phyloP scores from a whole-genome alignment of 2,797 vertebrate species.

The Chromobotia macracanthus region DNA sequence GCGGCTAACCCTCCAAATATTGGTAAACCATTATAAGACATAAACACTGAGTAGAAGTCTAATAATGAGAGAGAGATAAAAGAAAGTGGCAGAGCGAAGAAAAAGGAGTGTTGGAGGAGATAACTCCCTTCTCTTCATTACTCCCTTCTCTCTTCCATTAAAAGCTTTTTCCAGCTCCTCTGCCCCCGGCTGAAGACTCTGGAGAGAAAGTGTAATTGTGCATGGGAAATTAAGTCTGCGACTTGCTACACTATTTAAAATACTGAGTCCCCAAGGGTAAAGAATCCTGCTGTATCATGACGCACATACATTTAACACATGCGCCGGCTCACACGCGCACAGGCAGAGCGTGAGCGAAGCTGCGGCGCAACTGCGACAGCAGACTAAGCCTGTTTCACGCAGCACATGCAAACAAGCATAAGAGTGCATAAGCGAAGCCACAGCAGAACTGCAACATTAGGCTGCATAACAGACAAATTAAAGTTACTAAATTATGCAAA shows the following conservation, averaged over 20 bases:
- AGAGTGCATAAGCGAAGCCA: neutral
- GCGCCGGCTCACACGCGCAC: neutral
- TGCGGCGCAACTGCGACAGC: neutral
- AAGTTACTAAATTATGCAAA: neutral
- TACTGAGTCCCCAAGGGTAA: conserved; percentile 72
- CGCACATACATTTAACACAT: neutral
- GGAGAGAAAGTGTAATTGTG: conserved; percentile 76
- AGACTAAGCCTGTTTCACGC: no score
- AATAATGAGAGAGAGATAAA: conserved; percentile 43
- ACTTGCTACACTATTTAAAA: conserved; percentile 81
- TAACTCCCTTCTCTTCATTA: conserved; percentile 49
- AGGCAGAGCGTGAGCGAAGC: neutral
- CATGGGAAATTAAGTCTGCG: conserved; percentile 75
- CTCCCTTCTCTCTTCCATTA: conserved; percentile 58
- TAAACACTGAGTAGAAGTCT: conserved; percentile 13
- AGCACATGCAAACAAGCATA: no score
- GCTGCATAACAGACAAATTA: neutral
- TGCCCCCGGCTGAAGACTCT: conserved; percentile 75
- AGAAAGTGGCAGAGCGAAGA: neutral
- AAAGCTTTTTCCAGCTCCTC: conserved; percentile 73
- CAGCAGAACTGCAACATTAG: neutral
- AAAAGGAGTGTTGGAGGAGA: conserved; percentile 37
- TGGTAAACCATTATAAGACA: conserved; percentile 32
- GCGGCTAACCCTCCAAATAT: conserved; percentile 35
- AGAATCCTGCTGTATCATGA: conserved; percentile 70